Base-by-base conservation (phyloP, 92 coral and sea anemone species). In the Umimayanthus chanpuru region DNA sequence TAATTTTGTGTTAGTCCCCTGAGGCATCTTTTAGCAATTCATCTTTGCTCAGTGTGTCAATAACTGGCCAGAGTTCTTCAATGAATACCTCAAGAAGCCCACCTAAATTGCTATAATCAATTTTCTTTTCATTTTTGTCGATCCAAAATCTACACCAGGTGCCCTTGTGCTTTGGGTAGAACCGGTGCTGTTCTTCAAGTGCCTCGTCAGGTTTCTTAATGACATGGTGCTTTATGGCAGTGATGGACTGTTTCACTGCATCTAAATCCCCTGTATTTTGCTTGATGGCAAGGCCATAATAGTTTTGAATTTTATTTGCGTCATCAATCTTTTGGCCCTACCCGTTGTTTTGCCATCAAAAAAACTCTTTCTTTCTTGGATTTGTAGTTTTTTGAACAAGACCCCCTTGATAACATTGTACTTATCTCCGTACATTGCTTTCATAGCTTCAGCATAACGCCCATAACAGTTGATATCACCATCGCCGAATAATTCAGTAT, bases 1-100 rank as follows among this genome's bases (percentile, higher is more conserved):
- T 93, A 93, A 67, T 93, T 91, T 61, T 91, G 95, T 23, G 93
- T 91, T 23, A 91, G 76, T 65, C 94, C 94, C 64, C 72, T 81
- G 21, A 88, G 82, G 40, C 92, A 91, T 76, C 92, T 88, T 71
- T 74, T 29, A 88, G 89, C 81, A 91, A 82, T 68, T 88, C 61
- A 77, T 77, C 89, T 20, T 84, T 73, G 6, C 89, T n/a, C 23
- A 91, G 86, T 75, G 89, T 88, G 2, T 81, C 76, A 43, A 88
- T 83, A 4, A 84, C 61, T 29, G 78, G 83, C 18, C 56, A 12
- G 29, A 90, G 76, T 68, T 89, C 92, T 10, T 58, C 53, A 47
- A 66, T 41, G 50, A 90, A 90, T 23, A 85, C 73, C n/a, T 79
- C 71, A 28, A 89, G 90, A 29, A 85, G 81, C 12, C 88, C 88